These are phyloP conservation scores for Danionella dracula DNA, from an alignment of 2,797 vertebrate species.

Conservation along the genomic window DNA sequence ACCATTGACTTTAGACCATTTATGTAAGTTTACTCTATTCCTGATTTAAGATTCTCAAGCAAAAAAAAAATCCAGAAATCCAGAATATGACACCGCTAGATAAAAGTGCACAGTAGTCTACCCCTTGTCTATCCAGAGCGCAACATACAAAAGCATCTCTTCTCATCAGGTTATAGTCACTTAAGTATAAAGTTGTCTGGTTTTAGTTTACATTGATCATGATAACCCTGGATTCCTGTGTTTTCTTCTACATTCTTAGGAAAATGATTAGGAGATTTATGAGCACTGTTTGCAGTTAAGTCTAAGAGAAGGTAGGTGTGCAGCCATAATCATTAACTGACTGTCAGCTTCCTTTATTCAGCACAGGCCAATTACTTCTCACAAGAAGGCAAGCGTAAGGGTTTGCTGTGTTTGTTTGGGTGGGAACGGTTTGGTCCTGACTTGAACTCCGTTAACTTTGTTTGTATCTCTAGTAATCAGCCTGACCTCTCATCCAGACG, in stretches of 20 bases:
- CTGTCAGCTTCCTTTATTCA: slow-evolving; percentile 50
- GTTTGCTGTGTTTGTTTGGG: slow-evolving; percentile 54
- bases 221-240: not conserved
- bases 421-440: slow-evolving; percentile 53
- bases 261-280: slow-evolving; percentile 34
- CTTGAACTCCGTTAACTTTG: slow-evolving; percentile 1
- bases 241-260: slow-evolving; percentile 10
- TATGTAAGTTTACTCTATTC: too few relatives aligned
- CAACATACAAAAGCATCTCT: too few relatives aligned
- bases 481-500: slow-evolving; percentile 60
- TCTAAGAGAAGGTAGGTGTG: slow-evolving; percentile 18
- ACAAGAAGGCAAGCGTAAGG: slow-evolving; percentile 53
- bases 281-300: slow-evolving; percentile 4
- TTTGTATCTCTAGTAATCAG: slow-evolving; percentile 21
- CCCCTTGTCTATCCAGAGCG: too few relatives aligned
- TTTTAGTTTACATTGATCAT: not conserved
- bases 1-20: too few relatives aligned
- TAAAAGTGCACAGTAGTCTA: too few relatives aligned
- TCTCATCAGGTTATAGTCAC: too few relatives aligned
- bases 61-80: too few relatives aligned
- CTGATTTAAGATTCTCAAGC: too few relatives aligned
- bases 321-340: slow-evolving; percentile 53
- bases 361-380: slow-evolving; percentile 12
- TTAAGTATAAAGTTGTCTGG: too few relatives aligned
- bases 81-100: too few relatives aligned